Conservation (phyloP, 2,113 vertebrate genomes). For the Indicator indicator region DNA sequence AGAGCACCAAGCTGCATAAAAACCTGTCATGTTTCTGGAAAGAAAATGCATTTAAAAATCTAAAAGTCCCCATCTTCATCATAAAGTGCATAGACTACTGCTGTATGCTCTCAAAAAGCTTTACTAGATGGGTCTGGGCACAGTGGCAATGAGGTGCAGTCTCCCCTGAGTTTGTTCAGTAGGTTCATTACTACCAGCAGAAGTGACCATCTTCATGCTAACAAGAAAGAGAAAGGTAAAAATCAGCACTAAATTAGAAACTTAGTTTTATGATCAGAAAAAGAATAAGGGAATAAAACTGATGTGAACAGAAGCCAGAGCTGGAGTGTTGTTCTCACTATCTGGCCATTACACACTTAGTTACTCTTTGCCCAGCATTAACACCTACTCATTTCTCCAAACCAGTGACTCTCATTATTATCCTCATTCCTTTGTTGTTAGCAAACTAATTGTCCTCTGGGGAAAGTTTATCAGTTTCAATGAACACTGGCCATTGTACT, state of each 20-base stretch:
- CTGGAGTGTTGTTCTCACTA: not conserved
- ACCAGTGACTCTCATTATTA: accelerated
- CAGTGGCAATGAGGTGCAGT: not conserved
- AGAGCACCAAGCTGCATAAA: not conserved
- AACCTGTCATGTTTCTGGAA: not conserved
- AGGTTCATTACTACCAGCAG: not conserved
- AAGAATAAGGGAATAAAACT: not conserved
- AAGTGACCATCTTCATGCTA: not conserved
- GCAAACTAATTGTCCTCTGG: not conserved
- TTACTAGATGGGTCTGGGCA: not conserved
- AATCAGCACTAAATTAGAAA: not conserved
- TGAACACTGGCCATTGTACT: not conserved
- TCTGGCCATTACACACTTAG: accelerated
- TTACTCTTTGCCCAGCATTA: not conserved
- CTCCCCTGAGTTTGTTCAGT: not conserved
- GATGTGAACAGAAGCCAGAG: not conserved
- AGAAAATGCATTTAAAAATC: not conserved
- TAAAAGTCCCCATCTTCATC: not conserved
- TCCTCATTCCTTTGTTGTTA: not conserved
- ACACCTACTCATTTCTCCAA: not conserved
- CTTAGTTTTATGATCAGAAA: not conserved
- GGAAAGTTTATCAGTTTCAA: not conserved
- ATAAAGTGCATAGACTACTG: not conserved
- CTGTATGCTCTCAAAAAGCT: not conserved
- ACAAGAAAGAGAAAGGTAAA: not conserved